Percentiles rank a stretch among this genome's conserved stretches.
Conservation (phyloP, 2,797 vertebrate species). For the Okamejei kenojei region DNA sequence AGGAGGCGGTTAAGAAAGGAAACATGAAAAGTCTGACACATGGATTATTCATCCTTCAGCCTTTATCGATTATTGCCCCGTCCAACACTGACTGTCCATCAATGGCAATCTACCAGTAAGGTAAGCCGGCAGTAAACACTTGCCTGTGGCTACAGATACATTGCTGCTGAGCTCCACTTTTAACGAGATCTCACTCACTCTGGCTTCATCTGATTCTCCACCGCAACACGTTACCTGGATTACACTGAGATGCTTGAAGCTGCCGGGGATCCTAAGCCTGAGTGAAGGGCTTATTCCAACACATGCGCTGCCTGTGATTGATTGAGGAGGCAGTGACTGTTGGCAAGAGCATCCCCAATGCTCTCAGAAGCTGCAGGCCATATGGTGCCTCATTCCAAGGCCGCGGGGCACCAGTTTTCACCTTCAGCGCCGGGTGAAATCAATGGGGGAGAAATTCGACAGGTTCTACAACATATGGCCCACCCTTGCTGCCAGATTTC, state of each 20-base stretch:
- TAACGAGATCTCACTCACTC: not conserved
- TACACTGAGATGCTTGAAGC: not conserved
- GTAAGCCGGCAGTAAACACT: not conserved
- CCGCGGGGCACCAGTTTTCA: not conserved
- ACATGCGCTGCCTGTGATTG: not conserved
- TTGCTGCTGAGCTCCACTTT: too few relatives aligned
- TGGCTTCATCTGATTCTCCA: not conserved
- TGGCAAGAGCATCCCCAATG: not conserved
- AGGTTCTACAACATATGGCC: not conserved
- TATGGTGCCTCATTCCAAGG: not conserved
- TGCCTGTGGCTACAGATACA: not conserved
- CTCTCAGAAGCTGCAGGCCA: not conserved
- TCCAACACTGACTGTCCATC: conserved; percentile 5
- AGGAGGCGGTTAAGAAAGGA: conserved; percentile 1
- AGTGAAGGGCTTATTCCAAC: not conserved
- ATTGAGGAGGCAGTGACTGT: too few relatives aligned
- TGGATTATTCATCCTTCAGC: conserved; percentile 36
- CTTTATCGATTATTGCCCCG: not conserved
- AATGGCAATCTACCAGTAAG: not conserved
- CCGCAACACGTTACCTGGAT: not conserved
- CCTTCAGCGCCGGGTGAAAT: not conserved
- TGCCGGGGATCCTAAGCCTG: not conserved
- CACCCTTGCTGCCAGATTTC: not conserved
- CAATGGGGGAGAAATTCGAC: too few relatives aligned
- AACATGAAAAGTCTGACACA: not conserved